Evolutionary conservation across 2,797 vertebrate genomes (phyloP).

Genomic region (Chloroceryle inda): DNA sequence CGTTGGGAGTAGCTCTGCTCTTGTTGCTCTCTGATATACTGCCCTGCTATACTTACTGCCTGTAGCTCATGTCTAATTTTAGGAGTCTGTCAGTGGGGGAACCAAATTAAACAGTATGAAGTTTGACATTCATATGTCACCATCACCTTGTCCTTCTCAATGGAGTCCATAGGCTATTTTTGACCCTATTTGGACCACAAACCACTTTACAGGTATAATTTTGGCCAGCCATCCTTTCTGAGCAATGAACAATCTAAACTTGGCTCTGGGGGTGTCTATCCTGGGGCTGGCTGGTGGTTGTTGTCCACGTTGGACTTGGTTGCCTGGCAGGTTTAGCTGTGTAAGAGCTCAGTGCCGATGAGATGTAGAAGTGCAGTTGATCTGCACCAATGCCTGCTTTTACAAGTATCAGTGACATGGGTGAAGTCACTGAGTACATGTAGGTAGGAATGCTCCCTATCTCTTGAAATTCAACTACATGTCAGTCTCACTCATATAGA

Average conservation of each 20-base stretch:
- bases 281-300: not conserved
- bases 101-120: not conserved
- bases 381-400: not conserved
- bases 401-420: not conserved
- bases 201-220: not conserved
- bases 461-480: not conserved
- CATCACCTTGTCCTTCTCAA: not conserved
- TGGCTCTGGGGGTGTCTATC: not conserved
- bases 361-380: not conserved
- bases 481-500: not conserved
- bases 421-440: not conserved
- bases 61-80: not conserved
- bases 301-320: not conserved
- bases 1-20: not conserved
- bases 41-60: not conserved
- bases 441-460: not conserved
- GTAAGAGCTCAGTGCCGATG: accelerated
- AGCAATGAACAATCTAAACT: not conserved
- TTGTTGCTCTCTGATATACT: not conserved
- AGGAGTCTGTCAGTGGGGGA: not conserved
- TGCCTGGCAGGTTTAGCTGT: not conserved
- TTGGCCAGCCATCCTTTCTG: not conserved
- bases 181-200: not conserved
- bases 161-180: not conserved
- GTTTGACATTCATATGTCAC: not conserved